Evolutionary conservation across 2,797 vertebrate genomes (phyloP), one percentile per base, ranked within the genome.

Genomic region (Gouania willdenowi): DNA sequence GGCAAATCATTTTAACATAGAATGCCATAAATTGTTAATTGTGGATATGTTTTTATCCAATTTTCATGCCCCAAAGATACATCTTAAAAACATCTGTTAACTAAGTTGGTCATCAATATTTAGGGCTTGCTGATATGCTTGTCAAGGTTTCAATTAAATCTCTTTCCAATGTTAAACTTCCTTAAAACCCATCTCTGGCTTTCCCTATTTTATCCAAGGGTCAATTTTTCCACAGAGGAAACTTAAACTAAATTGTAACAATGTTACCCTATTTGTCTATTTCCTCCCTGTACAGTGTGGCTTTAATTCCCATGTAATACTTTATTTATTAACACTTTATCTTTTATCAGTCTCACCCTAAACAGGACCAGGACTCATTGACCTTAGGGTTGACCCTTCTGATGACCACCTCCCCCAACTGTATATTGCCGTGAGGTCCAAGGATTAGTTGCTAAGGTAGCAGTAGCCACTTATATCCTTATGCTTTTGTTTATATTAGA

Each of bases 391-490:
- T 55, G 60, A 77, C 64, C 68, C 45, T 32, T 71, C 48, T 13
- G 29, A 18, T 57, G 66, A 48, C 55, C 64, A 45, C 47, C 46
- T 41, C 45, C 44, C 43, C 43, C 46, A 13, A 13, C 56, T 79
- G 63, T 55, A 54, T 65, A 47, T 54, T 42, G 35, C 46, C 52
- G 66, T 13, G 59, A 37, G 36, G 50, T 47, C 22, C 37, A 31
- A 48, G 82, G 84, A 88, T 88, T 87, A 87, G 77, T 66, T 47
- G 1, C 81, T 51, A 71, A 72, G 76, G 88, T 65, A 91, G 88
- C 82, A 68, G 66, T 39, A 69, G 67, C 56, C 44, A 40, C 65
- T 69, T 39, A 51, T 33, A 32, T 64, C 27, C 48, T 39, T 55
- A 46, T 54, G 51, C 44, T 60, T 61, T 70, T 78, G 47, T 68